Evolutionary conservation across 2,797 vertebrate genomes (phyloP), one percentile per base, ranked within the genome.

Genomic region (Anolis apletophallus): DNA sequence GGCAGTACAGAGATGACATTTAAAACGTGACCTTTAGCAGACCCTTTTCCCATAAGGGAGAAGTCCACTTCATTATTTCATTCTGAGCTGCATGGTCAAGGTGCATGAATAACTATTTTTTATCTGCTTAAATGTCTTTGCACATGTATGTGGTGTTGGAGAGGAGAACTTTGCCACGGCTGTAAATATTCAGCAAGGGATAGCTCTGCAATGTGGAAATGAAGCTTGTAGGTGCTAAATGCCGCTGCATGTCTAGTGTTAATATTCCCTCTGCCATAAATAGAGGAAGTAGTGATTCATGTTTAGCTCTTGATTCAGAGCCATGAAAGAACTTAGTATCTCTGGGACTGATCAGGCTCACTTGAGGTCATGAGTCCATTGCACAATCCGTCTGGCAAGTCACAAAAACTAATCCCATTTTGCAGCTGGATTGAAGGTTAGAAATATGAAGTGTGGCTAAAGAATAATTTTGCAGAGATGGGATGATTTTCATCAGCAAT

Each of bases 201-300:
- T 90, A 88, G 61, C 89, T 81, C 50, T 0, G 86, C 81, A 93
- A 90, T 85, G 88, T 93, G 88, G 93, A 92, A 93, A 93, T 84
- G 86, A 88, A 90, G 72, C 74, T 90, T 74, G 85, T 71, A 55
- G 85, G 85, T 82, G 84, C 76, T 90, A 89, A 94, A 91, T 91
- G 86, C 92, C 91, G 91, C 90, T 85, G 72, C 82, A 86, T 77
- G 90, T 91, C 84, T 91, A 91, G 93, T 92, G 91, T 92, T 92
- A 91, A 79, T 90, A 87, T 88, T 86, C 57, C 0, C 85, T 91
- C 75, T 93, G 87, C 93, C 90, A 93, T 93, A 95, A 95, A 95
- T 94, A 95, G 94, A 89, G 91, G 89, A 93, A 93, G 90, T 93
- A 85, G 88, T 86, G 89, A 93, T 94, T 94, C 88, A 90, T 92